Evolutionary conservation across 2,888 invertebrate genomes (phyloP), one percentile per base, ranked within the genome.

Genomic region (Yponomeuta plumbellus): DNA sequence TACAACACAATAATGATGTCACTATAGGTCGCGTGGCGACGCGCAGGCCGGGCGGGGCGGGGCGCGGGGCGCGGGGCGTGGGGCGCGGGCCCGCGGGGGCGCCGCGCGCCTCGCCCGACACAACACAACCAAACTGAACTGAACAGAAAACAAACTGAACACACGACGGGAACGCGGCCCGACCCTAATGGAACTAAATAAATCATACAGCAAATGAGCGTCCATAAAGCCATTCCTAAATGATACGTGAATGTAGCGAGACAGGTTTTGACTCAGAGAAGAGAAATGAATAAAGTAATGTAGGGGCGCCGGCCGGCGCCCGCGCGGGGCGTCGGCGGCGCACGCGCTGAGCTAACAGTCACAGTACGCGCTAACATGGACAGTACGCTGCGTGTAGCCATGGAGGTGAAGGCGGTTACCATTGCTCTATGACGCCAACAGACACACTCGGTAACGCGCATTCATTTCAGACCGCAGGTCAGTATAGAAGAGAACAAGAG

Each of bases 1-100:
- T 99, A 96, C 94, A 96, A 95, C 91, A 92, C 91, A 92, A 91
- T 86, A 91, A 92, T 91, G 92, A 91, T 87, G 92, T 91, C 90
- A 91, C 92, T 92, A 91, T 90, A 90, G 88, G 88, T 88, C 88
- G 90, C 86, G 88, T 86, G 84, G 84, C 81, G 82, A 81, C 79
- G 80, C 78, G 85, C 80, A 81, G 75, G 76, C 80, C 76, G 66
- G 67, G 65, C 66, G 65, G 67, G 67, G 66, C 68, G 59, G 65
- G 79, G 77, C 80, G 76, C 72, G 80, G 77, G 79, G 73, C 77
- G 81, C 80, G 78, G 70, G 68, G 70, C 70, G 67, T 67, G 68
- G 64, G 67, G 62, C 69, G 71, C 70, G 67, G 70, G 26, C 67
- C 39, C 64, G 67, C 64, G 64, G 56, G 44, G 39, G 67, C 61